phyloP scores from a whole-genome alignment of 2,113 vertebrate genomes.

The Cryptotis parvus region DNA sequence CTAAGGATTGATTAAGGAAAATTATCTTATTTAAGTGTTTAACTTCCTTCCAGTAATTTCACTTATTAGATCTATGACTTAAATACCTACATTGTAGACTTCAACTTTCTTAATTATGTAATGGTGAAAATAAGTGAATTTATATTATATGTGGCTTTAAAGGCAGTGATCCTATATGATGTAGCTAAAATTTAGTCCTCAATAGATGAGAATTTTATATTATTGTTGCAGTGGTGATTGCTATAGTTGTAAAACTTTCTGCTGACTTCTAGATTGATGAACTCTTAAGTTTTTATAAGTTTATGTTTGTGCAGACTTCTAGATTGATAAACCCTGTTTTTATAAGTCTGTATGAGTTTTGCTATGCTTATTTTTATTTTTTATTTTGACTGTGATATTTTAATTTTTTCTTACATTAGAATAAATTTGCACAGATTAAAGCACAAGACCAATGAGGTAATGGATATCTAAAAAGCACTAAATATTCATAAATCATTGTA shows the following conservation, averaged over 20 bases:
- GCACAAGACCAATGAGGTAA: neutral
- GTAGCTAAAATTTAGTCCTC: neutral
- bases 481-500: slow-evolving; percentile 14
- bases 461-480: neutral
- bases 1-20: neutral
- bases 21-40: neutral
- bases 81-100: neutral
- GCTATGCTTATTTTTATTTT: neutral
- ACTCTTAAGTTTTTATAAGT: neutral
- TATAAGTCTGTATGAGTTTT: neutral
- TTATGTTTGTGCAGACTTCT: neutral
- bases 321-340: too few species aligned
- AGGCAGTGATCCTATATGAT: neutral
- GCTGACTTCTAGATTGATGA: neutral
- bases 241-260: neutral
- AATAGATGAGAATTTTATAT: neutral
- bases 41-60: neutral
- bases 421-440: slow-evolving; percentile 7
- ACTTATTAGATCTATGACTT: neutral
- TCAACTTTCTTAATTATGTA: neutral
- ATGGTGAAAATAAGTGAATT: neutral
- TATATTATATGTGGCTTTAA: neutral
- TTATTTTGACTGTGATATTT: neutral
- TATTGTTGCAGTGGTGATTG: neutral
- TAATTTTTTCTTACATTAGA: neutral